Percentiles rank a stretch among this genome's conserved stretches.
Conservation (phyloP, 1,140 invertebrate species). For the Cheumatopsyche charites region DNA sequence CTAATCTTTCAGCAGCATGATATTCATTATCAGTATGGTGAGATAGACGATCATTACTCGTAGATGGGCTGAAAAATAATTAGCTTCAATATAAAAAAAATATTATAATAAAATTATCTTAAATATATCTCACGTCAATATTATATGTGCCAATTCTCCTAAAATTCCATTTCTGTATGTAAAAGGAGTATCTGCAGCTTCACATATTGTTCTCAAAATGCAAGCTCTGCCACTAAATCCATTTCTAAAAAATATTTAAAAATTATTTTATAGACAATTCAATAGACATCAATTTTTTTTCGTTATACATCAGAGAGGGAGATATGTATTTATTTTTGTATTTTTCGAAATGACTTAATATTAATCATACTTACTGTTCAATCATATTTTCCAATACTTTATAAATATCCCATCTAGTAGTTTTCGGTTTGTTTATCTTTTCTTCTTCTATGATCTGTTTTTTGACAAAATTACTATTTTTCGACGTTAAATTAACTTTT, state of each 20-base stretch:
- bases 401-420: constrained; percentile 68
- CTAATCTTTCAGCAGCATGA: constrained; percentile 69
- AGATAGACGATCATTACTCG: constrained; percentile 66
- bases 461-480: constrained; percentile 47
- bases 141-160: constrained; percentile 72
- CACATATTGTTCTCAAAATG: constrained; percentile 75
- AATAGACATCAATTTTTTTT: too few relatives aligned
- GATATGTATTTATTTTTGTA: too few relatives aligned
- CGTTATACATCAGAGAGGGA: too few relatives aligned
- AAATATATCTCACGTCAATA: constrained; percentile 67
- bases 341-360: too few relatives aligned
- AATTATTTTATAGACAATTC: background rate
- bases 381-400: constrained; percentile 64
- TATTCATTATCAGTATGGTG: constrained; percentile 72
- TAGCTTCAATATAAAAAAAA: background rate
- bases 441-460: constrained; percentile 51
- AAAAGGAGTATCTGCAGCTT: constrained; percentile 71
- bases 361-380: constrained; percentile 57
- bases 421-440: constrained; percentile 55
- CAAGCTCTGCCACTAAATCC: constrained; percentile 71
- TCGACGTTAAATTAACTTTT: constrained; percentile 48
- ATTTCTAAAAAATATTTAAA: constrained; percentile 57
- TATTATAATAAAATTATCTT: background rate
- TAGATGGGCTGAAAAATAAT: constrained; percentile 64
- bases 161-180: constrained; percentile 68